phyloP scores from a whole-genome alignment of 1,140 invertebrate species.

The Hirudo medicinalis region DNA sequence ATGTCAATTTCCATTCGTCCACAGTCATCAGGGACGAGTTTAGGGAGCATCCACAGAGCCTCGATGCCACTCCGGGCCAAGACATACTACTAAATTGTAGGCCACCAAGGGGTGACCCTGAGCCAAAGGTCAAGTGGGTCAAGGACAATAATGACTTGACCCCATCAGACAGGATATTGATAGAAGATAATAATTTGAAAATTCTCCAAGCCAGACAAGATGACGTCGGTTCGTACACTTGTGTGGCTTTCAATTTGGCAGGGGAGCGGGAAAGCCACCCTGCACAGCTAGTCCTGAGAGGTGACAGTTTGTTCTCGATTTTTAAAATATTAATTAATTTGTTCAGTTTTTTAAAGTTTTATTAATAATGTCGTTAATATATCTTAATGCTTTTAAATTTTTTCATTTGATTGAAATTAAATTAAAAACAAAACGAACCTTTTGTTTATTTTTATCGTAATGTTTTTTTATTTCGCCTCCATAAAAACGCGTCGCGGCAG shows the following conservation, averaged over 20 bases:
- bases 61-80: slow-evolving; percentile 51
- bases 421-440: background rate
- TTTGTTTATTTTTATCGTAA: no score
- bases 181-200: slow-evolving; percentile 68
- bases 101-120: slow-evolving; percentile 80
- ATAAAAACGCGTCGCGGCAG: no score
- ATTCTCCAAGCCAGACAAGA: slow-evolving; percentile 64
- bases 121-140: slow-evolving; percentile 69
- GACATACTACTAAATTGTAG: slow-evolving; percentile 77
- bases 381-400: background rate
- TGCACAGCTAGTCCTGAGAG: slow-evolving; percentile 64
- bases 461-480: no score
- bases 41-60: slow-evolving; percentile 18
- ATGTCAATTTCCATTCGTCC: background rate
- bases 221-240: slow-evolving; percentile 72
- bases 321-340: background rate
- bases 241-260: slow-evolving; percentile 69
- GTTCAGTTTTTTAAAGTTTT: background rate
- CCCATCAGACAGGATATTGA: slow-evolving; percentile 41
- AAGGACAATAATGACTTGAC: slow-evolving; percentile 8
- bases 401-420: background rate
- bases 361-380: background rate
- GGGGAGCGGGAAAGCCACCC: slow-evolving; percentile 59
- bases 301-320: background rate
- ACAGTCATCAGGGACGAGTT: slow-evolving; percentile 16